Base-by-base conservation (phyloP, 2,888 invertebrate genomes). In the Reticulitermes lucifugus region DNA sequence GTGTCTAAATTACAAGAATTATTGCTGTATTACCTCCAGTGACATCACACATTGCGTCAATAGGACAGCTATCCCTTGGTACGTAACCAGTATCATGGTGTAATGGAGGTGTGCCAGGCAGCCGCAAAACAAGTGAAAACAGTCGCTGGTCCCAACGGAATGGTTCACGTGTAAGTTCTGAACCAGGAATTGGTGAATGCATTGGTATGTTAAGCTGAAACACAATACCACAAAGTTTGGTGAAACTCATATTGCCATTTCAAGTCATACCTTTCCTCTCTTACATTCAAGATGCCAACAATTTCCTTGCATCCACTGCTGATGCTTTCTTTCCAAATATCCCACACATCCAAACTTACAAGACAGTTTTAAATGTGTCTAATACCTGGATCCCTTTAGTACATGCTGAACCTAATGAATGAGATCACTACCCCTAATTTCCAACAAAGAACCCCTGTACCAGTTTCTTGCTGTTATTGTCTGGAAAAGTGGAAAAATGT, bases 121-220 rank as follows among this genome's bases (percentile, higher is more conserved):
- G 93, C 87, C 98, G 93, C 84, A 99, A 92, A 79, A 99, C 99
- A 89, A 99, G 92, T 4, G 98, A 97, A 92, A 99, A 99, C 86
- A 99, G 92, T 88, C 99, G 94, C 92, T 99, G 99, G 92, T 99
- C 99, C 99, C 99, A 99, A 88, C 99, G 94, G 91, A 99, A 99
- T n/a, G 99, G 99, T 91, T 99, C 99, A 89, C 98, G 95, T 5
- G 99, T 99, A 90, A 99, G 93, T 91, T 99, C 99, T 10, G 97
- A 97, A 21, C 99, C 99, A 73, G 98, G 98, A 89, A 98, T 97
- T 71, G 96, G 96, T 88, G 96, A 96, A 90, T 97, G 96, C 95
- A 98, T 96, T 3, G 98, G 98, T 88, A 99, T 91, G 89, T 96
- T 97, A 88, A 98, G 95, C 95, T 97, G 91, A 59, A 89, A 89